Evolutionary conservation across 1,140 invertebrate species (phyloP).

Genomic region (Tetragonula clypearis): DNA sequence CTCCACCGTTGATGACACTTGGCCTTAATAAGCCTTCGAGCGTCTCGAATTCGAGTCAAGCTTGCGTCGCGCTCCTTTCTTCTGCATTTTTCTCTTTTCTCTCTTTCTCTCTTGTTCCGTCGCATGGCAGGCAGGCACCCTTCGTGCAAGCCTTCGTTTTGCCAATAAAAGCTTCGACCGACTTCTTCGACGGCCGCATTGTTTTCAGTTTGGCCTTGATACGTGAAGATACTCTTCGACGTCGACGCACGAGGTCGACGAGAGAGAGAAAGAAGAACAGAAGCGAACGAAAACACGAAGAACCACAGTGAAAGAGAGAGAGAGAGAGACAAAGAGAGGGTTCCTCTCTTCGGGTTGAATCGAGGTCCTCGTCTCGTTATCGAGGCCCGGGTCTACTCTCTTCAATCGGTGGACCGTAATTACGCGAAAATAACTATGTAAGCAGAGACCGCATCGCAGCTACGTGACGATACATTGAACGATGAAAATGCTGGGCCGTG

Average conservation of each 20-base stretch:
- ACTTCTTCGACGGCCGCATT: slow-evolving; percentile 26
- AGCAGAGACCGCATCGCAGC: not conserved
- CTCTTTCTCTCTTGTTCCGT: too few relatives aligned
- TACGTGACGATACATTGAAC: not conserved
- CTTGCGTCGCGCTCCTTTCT: not conserved
- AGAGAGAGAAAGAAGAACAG: not conserved
- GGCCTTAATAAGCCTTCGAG: slow-evolving; percentile 78
- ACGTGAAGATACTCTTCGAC: not conserved
- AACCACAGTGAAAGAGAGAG: too few relatives aligned
- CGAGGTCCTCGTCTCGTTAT: slow-evolving; percentile 21
- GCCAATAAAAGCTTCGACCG: slow-evolving; percentile 31
- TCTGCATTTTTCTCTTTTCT: not conserved
- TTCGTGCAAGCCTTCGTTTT: not conserved
- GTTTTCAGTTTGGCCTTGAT: slow-evolving; percentile 36
- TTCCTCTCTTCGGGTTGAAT: not conserved
- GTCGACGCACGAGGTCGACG: not conserved
- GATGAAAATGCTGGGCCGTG: not conserved
- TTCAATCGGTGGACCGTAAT: not conserved
- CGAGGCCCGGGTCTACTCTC: not conserved
- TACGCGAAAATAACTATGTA: slow-evolving; percentile 21
- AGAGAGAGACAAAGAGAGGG: too few relatives aligned
- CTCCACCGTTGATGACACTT: slow-evolving; percentile 66
- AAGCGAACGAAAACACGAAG: slow-evolving; percentile 9
- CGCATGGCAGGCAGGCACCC: not conserved
- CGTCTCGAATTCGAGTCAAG: slow-evolving; percentile 58